phyloP scores from a whole-genome alignment of 2,113 vertebrate species.

The Neolamprologus kungweensis region DNA sequence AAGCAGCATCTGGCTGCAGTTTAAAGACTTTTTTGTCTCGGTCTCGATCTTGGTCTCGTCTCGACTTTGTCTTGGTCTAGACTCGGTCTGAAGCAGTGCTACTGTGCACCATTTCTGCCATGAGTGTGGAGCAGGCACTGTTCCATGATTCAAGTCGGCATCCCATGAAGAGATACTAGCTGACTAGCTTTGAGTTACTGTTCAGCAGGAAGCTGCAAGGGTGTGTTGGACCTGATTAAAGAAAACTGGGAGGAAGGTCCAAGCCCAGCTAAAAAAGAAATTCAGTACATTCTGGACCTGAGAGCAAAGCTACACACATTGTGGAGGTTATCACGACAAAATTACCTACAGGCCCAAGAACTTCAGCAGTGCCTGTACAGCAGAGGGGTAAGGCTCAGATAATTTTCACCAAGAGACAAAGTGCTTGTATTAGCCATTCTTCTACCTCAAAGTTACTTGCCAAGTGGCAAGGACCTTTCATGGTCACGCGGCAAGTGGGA shows the following conservation, averaged over 20 bases:
- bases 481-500: not conserved
- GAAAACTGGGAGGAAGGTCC: not conserved
- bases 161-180: not conserved
- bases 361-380: not conserved
- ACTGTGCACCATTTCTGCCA: not conserved
- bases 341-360: not conserved
- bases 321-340: not conserved
- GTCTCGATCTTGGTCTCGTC: not conserved
- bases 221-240: not conserved
- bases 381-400: not conserved
- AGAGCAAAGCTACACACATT: not conserved
- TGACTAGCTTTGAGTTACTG: not conserved
- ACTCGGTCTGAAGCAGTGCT: not conserved
- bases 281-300: not conserved
- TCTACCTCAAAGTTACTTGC: not conserved
- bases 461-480: not conserved
- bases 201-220: not conserved
- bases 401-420: not conserved
- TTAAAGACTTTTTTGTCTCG: not conserved
- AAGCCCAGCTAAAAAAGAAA: not conserved
- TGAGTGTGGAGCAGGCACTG: not conserved
- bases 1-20: not conserved
- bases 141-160: not conserved
- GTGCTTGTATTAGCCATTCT: not conserved
- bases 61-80: not conserved